Evolutionary conservation across 2,888 invertebrate species (phyloP), one percentile per base, ranked within the genome.

Genomic region (Eristalinus aeneus): DNA sequence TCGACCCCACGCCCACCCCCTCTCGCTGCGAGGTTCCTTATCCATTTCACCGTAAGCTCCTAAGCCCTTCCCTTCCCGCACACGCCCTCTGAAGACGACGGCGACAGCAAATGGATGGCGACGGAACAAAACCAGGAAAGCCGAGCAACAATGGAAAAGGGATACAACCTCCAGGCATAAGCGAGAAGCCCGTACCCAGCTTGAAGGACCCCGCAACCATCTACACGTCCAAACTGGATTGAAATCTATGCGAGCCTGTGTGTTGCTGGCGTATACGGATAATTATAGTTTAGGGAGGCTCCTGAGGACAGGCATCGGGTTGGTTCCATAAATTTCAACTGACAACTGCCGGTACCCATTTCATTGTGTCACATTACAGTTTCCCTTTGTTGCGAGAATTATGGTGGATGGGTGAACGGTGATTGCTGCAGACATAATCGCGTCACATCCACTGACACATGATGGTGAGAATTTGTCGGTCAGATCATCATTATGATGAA

Each of bases 271-370:
- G 27, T 60, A n/a, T 67, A 16, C 1, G 46, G 46, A 46, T 46
- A 79, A 79, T 79, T 79, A 79, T 73, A 73, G 79, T 79, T 73
- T 67, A 73, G 65, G 72, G 67, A 73, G 31, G 67, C 67, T 60
- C 67, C 23, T 16, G 53, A 36, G 63, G 16, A 22, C 20, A 64
- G 11, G 27, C n/a, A 36, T 3, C 31, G 61, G 23, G 61, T 39
- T 34, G 63, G 22, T 60, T 69, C 32, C 46, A 67, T 75, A 75
- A 73, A 79, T 67, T 58, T 67, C 60, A 73, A 20, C 72, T 78
- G 65, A 72, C 78, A 78, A 78, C 36, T 61, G 23, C 58, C 54
- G 61, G 61, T 69, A 77, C 69, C 71, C 77, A 63, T 77, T 64
- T 64, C 63, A 71, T 71, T 77, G 77, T 71, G 58, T 77, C 69